Conservation (phyloP, 2,797 vertebrate species). For the Thaleichthys pacificus region DNA sequence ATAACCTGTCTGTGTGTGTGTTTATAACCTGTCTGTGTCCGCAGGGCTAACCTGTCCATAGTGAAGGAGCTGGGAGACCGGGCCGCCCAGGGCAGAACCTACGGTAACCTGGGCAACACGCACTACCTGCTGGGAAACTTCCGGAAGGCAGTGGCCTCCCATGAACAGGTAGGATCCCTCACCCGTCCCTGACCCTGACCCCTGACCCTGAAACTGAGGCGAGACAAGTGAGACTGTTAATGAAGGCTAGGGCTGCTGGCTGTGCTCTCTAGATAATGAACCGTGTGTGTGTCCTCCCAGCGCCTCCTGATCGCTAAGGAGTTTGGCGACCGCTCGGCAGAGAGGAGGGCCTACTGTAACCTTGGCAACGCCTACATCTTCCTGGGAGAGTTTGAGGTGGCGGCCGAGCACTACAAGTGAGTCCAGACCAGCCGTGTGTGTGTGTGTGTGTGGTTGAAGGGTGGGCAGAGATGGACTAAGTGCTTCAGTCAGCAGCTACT, state of each 20-base stretch:
- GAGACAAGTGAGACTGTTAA: background rate
- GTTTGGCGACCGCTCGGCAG: constrained; percentile 93
- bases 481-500: no score
- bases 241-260: background rate
- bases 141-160: constrained; percentile 82
- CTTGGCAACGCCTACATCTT: constrained; percentile 95
- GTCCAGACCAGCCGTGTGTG: background rate
- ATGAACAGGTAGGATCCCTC: constrained; percentile 84
- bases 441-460: no score
- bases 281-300: constrained; percentile 61
- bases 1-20: background rate
- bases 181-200: background rate
- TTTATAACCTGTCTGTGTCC: constrained; percentile 1
- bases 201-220: background rate
- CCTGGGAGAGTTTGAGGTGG: constrained; percentile 90
- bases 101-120: constrained; percentile 94
- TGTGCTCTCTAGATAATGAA: background rate
- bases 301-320: constrained; percentile 94
- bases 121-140: constrained; percentile 96
- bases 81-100: constrained; percentile 94
- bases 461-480: no score
- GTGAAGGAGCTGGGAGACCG: constrained; percentile 88
- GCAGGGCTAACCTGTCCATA: constrained; percentile 86
- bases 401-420: constrained; percentile 93
- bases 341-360: constrained; percentile 95